Conservation (phyloP, 2,888 invertebrate genomes). For the Drosophila subsilvestris region DNA sequence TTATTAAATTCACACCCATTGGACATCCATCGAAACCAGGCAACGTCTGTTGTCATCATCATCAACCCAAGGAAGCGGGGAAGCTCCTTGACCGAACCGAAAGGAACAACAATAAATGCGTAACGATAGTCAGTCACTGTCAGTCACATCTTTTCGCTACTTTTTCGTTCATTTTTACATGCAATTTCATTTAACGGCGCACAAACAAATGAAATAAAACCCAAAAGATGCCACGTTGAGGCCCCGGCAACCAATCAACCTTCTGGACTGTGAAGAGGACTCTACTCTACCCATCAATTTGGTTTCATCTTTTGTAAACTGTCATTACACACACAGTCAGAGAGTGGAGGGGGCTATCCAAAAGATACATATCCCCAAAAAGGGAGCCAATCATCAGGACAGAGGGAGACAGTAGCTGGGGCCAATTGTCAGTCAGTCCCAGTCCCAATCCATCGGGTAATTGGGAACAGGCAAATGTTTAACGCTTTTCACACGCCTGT, state of each 20-base stretch:
- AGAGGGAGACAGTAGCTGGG: conserved; percentile 47
- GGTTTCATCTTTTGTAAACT: conserved; percentile 77
- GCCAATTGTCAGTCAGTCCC: conserved; percentile 58
- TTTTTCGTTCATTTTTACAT: conserved; percentile 36
- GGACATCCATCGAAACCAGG: conserved; percentile 28
- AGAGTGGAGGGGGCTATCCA: conserved; percentile 67
- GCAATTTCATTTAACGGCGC: conserved; percentile 78
- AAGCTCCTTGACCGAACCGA: conserved; percentile 59
- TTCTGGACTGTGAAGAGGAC: too few species aligned
- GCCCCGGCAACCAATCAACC: conserved; percentile 9
- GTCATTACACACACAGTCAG: conserved; percentile 59
- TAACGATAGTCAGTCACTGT: conserved; percentile 72
- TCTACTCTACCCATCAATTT: neutral
- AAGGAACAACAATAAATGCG: conserved; percentile 65
- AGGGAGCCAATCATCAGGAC: neutral
- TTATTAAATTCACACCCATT: conserved; percentile 79
- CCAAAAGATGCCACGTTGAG: conserved; percentile 18
- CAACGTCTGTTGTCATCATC: conserved; percentile 41
- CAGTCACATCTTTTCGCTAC: conserved; percentile 37
- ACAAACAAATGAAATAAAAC: conserved; percentile 72
- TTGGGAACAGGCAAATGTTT: conserved; percentile 60
- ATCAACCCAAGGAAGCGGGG: neutral
- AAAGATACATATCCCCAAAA: neutral
- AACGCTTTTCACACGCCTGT: conserved; percentile 53
- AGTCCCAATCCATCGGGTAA: conserved; percentile 37